Conservation (phyloP, 2,888 invertebrate species). For the Cyclophora albipunctata region DNA sequence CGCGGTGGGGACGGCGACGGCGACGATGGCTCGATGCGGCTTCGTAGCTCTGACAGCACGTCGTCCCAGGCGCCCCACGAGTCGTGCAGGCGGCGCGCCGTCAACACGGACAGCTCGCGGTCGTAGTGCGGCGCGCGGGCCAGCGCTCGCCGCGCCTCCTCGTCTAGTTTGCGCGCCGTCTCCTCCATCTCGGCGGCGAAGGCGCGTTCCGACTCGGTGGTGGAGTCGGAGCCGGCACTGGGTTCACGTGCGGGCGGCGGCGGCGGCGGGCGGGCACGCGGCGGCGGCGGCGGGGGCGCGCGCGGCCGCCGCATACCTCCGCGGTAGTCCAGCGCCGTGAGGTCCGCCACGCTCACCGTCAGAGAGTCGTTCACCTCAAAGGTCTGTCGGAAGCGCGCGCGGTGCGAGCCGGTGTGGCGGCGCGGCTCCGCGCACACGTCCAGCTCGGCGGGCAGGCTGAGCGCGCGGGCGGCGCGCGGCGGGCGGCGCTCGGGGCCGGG, state of each 20-base stretch:
- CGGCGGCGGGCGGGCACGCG: constrained; percentile 34
- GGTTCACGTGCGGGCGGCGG: constrained; percentile 52
- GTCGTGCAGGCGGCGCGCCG: constrained; percentile 62
- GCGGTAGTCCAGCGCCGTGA: constrained; percentile 76
- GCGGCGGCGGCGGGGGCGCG: constrained; percentile 56
- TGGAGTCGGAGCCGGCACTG: constrained; percentile 65
- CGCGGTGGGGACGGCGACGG: constrained; percentile 59
- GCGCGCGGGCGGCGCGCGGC: constrained; percentile 56
- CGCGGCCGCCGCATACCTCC: constrained; percentile 52
- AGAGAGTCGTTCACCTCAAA: constrained; percentile 66
- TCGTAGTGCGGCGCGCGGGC: constrained; percentile 74
- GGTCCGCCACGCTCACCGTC: constrained; percentile 78
- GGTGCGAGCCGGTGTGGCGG: constrained; percentile 39
- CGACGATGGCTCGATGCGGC: constrained; percentile 56
- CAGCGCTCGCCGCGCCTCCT: constrained; percentile 54
- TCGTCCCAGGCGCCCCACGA: constrained; percentile 72
- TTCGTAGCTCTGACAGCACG: constrained; percentile 63
- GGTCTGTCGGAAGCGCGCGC: constrained; percentile 62
- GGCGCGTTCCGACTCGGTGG: constrained; percentile 63
- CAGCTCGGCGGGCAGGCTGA: constrained; percentile 79
- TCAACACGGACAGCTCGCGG: constrained; percentile 73
- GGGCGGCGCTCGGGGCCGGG: constrained; percentile 52
- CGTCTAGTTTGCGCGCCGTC: constrained; percentile 62
- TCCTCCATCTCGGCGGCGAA: constrained; percentile 67
- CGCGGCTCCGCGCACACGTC: constrained; percentile 75